Base-by-base conservation (phyloP, 2,113 vertebrate genomes). In the Dolichotis patagonum region DNA sequence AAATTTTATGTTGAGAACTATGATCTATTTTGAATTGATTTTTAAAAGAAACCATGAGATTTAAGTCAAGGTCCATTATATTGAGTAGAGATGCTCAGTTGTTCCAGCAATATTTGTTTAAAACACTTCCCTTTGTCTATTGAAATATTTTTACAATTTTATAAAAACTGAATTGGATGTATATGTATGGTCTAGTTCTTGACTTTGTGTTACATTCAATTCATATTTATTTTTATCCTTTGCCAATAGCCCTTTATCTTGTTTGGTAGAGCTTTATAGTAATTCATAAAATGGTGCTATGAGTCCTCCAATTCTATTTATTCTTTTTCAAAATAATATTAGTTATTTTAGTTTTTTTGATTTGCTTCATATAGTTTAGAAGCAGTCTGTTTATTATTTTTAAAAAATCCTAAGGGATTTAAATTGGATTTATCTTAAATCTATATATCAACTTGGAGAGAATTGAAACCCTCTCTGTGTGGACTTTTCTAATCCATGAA, bases 1-100 rank as follows among this genome's bases (percentile, higher is more conserved):
- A 78, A 88, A 10, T 84, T 91, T 95, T 78, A 85, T 28, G 56
- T 92, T 62, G 62, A 95, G 28, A 89, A 90, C 93, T 86, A 35
- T 67, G 69, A 80, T 75, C 85, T 49, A 93, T 46, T 46, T 46
- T 83, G 63, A 94, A 52, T 91, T 56, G 69, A 77, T 62, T 91
- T 88, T 86, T 90, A 28, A 73, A 63, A 26, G 71, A 60, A 71
- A 46, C 14, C 85, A 0, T 41, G 28, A 80, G 5, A 3, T 95
- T 85, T 83, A 77, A 73, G 2, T 90, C 5, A 24, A 85, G 35
- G 10, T 83, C 3, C 8, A 11, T 77, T 87, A 19, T 81, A 87
- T 96, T 82, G 6, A 46, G 62, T 38, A 81, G 56, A 92, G 46
- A 83, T 85, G 17, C n/a, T n/a, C n/a, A n/a, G n/a, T n/a, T n/a